Percentiles rank a stretch among this genome's conserved stretches.
These are phyloP conservation scores for Aplysina aerophoba DNA, from an alignment of 37 sponge, comb jelly and placozoan genomes.

Conservation along the genomic window DNA sequence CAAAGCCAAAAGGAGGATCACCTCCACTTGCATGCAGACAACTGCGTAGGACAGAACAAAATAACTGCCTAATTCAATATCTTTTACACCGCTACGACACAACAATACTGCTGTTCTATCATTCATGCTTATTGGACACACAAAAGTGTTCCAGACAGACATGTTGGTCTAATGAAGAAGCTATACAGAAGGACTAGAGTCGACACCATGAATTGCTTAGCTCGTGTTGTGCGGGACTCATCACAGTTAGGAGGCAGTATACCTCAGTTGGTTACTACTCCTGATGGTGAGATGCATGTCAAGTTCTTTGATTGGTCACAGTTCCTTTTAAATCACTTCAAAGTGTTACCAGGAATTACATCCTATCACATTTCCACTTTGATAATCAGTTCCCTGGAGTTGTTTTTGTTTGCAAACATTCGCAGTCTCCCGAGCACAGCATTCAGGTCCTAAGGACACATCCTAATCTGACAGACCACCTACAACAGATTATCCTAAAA, in stretches of 20 bases:
- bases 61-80: neutral
- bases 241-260: neutral
- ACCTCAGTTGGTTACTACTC: neutral
- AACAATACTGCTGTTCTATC: neutral
- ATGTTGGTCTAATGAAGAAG: neutral
- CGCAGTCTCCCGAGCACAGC: too few relatives aligned
- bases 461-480: too few relatives aligned
- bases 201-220: neutral
- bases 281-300: neutral
- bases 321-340: neutral
- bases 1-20: too few relatives aligned
- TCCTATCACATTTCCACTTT: too few relatives aligned
- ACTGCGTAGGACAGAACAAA: neutral
- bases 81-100: neutral
- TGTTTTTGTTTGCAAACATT: too few relatives aligned
- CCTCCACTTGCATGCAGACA: too few relatives aligned
- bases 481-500: too few relatives aligned
- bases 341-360: too few relatives aligned
- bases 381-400: too few relatives aligned
- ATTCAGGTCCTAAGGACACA: too few relatives aligned
- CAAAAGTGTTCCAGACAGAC: neutral
- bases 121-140: neutral
- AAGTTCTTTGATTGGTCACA: neutral
- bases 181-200: neutral
- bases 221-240: neutral